These are phyloP conservation scores for Cheiracanthium punctorium DNA, from an alignment of 2,888 invertebrate species.

Conservation along the genomic window DNA sequence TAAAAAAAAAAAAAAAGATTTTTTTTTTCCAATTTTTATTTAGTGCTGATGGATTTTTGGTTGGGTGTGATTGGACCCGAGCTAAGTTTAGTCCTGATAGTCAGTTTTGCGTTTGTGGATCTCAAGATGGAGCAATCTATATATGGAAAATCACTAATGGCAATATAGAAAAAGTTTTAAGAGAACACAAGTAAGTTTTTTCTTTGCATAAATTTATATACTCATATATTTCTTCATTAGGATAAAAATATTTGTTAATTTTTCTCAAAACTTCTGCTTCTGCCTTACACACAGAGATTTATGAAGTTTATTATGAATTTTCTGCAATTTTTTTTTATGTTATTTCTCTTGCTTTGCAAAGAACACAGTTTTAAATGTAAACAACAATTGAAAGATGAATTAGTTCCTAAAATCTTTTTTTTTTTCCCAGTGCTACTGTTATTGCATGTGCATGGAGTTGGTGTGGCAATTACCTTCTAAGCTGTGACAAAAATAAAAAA, in stretches of 20 bases:
- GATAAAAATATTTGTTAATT: too few relatives aligned
- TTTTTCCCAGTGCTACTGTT: conserved; percentile 84
- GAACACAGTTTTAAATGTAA: too few relatives aligned
- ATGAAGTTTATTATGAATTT: too few relatives aligned
- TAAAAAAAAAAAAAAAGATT: too few relatives aligned
- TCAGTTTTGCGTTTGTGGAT: conserved; percentile 91
- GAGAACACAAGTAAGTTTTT: conserved; percentile 79
- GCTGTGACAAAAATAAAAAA: conserved; percentile 88
- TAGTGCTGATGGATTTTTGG: conserved; percentile 96
- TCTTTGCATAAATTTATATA: neutral
- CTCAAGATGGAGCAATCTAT: conserved; percentile 91
- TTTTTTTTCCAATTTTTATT: conserved; percentile 73
- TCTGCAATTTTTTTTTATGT: too few relatives aligned
- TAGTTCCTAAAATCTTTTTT: too few relatives aligned
- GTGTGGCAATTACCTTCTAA: conserved; percentile 85
- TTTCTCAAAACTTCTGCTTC: too few relatives aligned
- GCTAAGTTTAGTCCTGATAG: conserved; percentile 94
- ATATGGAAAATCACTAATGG: conserved; percentile 91
- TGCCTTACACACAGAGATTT: too few relatives aligned
- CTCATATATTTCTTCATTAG: too few relatives aligned
- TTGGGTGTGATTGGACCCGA: conserved; percentile 94
- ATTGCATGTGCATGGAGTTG: conserved; percentile 93
- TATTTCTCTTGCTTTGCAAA: too few relatives aligned
- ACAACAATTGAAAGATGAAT: too few relatives aligned
- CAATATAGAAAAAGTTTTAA: conserved; percentile 85